These are phyloP conservation scores for Strix uralensis DNA, from an alignment of 2,113 vertebrate species.

Conservation along the genomic window DNA sequence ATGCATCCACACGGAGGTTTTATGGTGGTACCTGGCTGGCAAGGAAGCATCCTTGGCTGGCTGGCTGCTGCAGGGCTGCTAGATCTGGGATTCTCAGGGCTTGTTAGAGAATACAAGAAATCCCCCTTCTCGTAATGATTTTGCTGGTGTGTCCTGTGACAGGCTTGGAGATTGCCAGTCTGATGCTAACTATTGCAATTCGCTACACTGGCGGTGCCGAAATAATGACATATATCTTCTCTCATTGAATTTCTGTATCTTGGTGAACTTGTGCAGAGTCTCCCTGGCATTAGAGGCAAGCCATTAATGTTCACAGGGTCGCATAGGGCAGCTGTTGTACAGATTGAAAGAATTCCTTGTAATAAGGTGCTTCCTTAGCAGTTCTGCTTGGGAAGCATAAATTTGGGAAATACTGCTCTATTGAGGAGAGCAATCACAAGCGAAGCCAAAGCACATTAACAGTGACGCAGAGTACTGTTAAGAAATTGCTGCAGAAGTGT, in stretches of 20 bases:
- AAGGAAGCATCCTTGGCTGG: neutral
- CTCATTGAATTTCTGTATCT: neutral
- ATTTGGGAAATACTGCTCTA: neutral
- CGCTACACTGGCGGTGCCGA: neutral
- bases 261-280: neutral
- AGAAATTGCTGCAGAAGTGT: neutral
- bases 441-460: neutral
- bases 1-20: neutral
- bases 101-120: neutral
- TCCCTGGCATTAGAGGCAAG: neutral
- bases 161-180: neutral
- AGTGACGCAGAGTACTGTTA: neutral
- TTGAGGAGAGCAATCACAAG: neutral
- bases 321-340: neutral
- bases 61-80: neutral
- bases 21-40: neutral
- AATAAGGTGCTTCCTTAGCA: neutral
- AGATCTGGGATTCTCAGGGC: neutral
- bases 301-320: neutral
- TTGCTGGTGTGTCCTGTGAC: neutral
- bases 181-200: neutral
- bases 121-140: neutral
- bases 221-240: neutral
- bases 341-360: neutral
- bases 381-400: neutral